A percentile compares a stretch with the other conserved stretches of the same genome.
phyloP scores from a whole-genome alignment of 2,113 vertebrate genomes.

The Daphoenositta chrysoptera region DNA sequence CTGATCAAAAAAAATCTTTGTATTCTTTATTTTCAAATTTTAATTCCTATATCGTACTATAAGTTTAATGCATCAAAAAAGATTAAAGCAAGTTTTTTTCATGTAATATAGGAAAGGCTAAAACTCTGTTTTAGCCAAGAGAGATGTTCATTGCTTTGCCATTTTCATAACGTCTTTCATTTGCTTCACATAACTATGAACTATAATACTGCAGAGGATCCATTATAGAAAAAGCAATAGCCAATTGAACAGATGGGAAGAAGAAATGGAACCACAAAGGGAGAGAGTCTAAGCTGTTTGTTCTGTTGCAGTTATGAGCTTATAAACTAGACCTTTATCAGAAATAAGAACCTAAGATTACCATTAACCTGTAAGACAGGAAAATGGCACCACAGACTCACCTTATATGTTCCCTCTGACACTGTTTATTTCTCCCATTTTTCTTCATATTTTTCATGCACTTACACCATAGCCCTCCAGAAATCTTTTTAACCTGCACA shows the following conservation, averaged over 20 bases:
- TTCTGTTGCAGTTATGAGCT: neutral
- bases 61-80: neutral
- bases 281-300: neutral
- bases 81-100: neutral
- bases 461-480: neutral
- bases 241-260: slow-evolving; percentile 46
- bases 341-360: neutral
- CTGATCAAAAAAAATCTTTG: neutral
- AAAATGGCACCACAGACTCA: neutral
- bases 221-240: slow-evolving; percentile 37
- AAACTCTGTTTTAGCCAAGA: slow-evolving; percentile 13
- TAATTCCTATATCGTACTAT: neutral
- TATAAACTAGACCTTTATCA: slow-evolving; percentile 14
- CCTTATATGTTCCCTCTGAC: neutral
- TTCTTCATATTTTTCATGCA: neutral
- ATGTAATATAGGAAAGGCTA: neutral
- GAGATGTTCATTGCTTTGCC: slow-evolving; percentile 33
- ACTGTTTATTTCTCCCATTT: neutral
- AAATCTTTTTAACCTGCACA: neutral
- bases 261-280: slow-evolving; percentile 10
- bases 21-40: neutral
- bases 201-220: slow-evolving; percentile 7
- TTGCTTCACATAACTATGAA: slow-evolving; percentile 31
- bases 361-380: neutral
- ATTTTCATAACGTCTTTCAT: slow-evolving; percentile 43